phyloP scores from a whole-genome alignment of 2,113 vertebrate genomes.

The Anhinga rufa region DNA sequence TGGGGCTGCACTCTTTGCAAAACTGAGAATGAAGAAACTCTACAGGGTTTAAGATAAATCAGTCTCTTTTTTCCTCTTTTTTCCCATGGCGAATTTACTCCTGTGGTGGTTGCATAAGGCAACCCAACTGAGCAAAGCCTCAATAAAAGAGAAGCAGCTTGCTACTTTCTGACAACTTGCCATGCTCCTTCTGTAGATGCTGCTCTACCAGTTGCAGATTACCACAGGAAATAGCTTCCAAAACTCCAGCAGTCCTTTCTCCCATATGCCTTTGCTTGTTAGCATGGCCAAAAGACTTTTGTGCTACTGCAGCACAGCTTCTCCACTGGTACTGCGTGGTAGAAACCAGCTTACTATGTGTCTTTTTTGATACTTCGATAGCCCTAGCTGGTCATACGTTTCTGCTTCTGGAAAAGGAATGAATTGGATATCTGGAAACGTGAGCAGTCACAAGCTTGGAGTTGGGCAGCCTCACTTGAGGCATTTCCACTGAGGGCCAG shows the following conservation, averaged over 20 bases:
- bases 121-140: constrained; percentile 20
- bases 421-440: background rate
- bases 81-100: constrained; percentile 16
- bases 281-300: background rate
- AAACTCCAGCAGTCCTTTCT: background rate
- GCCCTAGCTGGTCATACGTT: background rate
- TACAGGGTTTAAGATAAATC: background rate
- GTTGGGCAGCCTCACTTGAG: background rate
- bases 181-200: background rate
- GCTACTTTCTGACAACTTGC: constrained; percentile 14
- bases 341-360: background rate
- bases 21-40: background rate
- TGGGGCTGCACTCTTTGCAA: background rate
- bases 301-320: background rate
- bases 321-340: background rate
- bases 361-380: background rate
- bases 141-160: constrained; percentile 17
- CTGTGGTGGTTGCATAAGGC: background rate
- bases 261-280: background rate
- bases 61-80: background rate
- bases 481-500: background rate
- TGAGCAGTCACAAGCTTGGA: background rate
- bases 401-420: background rate
- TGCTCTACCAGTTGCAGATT: constrained; percentile 19
- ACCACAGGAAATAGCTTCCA: background rate